Percentiles rank a stretch among this genome's conserved stretches.
phyloP scores from a whole-genome alignment of 2,888 invertebrate species.

The Yponomeuta plumbellus region DNA sequence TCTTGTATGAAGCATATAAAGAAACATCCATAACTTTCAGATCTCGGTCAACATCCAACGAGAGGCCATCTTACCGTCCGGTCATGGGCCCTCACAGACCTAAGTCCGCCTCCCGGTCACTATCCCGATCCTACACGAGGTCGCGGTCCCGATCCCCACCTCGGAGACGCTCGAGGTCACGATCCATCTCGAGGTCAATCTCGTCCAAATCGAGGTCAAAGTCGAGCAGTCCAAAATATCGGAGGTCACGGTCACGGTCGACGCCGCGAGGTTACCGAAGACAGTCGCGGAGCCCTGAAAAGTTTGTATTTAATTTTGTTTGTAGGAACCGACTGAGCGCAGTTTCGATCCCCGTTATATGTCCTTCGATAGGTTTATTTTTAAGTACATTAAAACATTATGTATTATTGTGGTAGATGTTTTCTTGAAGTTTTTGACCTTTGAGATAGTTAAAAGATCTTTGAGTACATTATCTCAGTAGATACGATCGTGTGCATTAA shows the following conservation, averaged over 20 bases:
- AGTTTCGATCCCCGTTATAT: neutral
- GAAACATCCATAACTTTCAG: neutral
- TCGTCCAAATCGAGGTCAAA: conserved; percentile 39
- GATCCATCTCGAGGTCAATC: conserved; percentile 28
- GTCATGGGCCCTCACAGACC: conserved; percentile 48
- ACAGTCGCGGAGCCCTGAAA: conserved; percentile 53
- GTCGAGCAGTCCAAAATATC: conserved; percentile 32
- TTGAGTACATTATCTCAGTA: no score
- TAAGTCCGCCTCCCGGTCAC: conserved; percentile 17
- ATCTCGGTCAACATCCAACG: conserved; percentile 26
- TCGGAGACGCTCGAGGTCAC: conserved; percentile 33
- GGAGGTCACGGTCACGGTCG: conserved; percentile 44
- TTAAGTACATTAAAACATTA: no score
- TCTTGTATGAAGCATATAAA: neutral
- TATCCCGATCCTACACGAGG: conserved; percentile 21
- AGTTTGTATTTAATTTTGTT: conserved; percentile 50
- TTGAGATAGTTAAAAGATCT: no score
- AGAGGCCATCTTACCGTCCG: conserved; percentile 34
- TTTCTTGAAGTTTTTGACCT: no score
- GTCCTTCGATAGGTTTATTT: no score
- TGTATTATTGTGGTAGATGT: no score
- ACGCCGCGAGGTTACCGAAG: conserved; percentile 42
- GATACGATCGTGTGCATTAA: no score
- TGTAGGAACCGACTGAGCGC: neutral
- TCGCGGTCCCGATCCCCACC: conserved; percentile 31